phyloP scores from a whole-genome alignment of 2,797 vertebrate species.

The Anolis apletophallus region DNA sequence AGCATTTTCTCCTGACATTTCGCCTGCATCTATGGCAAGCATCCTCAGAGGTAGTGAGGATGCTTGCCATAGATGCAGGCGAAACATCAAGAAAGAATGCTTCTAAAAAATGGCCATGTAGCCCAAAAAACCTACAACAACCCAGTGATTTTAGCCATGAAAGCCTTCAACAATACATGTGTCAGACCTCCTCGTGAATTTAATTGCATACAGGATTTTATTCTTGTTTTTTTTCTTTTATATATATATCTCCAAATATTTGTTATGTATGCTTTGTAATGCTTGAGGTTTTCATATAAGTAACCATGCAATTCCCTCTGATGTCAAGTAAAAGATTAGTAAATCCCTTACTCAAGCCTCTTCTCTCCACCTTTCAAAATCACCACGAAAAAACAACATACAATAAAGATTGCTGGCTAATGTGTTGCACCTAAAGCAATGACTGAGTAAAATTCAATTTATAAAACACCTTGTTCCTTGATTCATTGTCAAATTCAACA shows the following conservation, averaged over 20 bases:
- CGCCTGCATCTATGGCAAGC: too few species aligned
- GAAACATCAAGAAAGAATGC: too few species aligned
- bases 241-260: conserved; percentile 42
- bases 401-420: rapidly evolving
- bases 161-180: too few species aligned
- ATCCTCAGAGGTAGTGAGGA: too few species aligned
- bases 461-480: conserved; percentile 34
- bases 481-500: conserved; percentile 56
- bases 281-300: conserved; percentile 37
- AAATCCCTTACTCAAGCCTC: conserved; percentile 49
- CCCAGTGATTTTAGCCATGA: too few species aligned
- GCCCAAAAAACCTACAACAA: too few species aligned
- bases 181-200: neutral
- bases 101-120: too few species aligned
- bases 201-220: conserved; percentile 2
- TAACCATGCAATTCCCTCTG: conserved; percentile 59
- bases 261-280: conserved; percentile 40
- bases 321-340: conserved; percentile 42
- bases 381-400: neutral
- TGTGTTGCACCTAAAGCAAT: conserved; percentile 28
- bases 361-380: conserved; percentile 34
- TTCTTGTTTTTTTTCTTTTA: conserved; percentile 32
- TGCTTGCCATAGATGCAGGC: too few species aligned
- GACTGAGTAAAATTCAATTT: conserved; percentile 47
- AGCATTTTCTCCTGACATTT: too few species aligned